Percentiles rank a stretch among this genome's conserved stretches.
These are phyloP conservation scores for Sitobion miscanthi DNA, from an alignment of 1,140 invertebrate genomes.

Conservation along the genomic window DNA sequence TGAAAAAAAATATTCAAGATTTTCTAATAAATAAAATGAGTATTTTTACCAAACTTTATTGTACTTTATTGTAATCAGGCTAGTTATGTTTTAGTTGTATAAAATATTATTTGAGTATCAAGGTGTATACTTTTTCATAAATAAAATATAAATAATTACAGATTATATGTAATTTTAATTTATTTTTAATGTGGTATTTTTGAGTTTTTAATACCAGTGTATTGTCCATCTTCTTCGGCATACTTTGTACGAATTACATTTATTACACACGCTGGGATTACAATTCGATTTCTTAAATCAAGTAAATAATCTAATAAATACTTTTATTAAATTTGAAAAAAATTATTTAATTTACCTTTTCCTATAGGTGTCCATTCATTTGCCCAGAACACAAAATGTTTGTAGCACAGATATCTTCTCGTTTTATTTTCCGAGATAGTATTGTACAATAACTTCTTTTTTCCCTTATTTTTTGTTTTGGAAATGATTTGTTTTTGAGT, in stretches of 20 bases:
- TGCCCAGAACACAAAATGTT: background rate
- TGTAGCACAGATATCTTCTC: background rate
- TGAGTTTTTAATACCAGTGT: background rate
- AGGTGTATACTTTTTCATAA: background rate
- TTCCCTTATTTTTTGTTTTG: background rate
- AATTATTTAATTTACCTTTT: background rate
- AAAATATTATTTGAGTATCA: background rate
- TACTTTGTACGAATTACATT: background rate
- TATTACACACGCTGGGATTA: background rate
- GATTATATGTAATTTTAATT: background rate
- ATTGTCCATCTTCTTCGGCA: background rate
- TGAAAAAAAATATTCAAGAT: constrained; percentile 9
- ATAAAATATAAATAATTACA: background rate
- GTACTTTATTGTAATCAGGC: background rate
- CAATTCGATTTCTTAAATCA: background rate
- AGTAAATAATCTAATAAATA: background rate
- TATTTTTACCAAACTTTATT: background rate
- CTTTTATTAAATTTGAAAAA: background rate
- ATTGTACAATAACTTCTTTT: background rate
- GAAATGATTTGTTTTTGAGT: background rate
- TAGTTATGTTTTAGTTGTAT: background rate
- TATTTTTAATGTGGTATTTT: background rate
- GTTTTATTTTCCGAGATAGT: background rate
- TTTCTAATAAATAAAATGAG: constrained; percentile 10
- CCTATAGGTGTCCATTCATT: background rate